phyloP scores from a whole-genome alignment of 2,888 invertebrate genomes.

The Trichogramma dendrolimi region DNA sequence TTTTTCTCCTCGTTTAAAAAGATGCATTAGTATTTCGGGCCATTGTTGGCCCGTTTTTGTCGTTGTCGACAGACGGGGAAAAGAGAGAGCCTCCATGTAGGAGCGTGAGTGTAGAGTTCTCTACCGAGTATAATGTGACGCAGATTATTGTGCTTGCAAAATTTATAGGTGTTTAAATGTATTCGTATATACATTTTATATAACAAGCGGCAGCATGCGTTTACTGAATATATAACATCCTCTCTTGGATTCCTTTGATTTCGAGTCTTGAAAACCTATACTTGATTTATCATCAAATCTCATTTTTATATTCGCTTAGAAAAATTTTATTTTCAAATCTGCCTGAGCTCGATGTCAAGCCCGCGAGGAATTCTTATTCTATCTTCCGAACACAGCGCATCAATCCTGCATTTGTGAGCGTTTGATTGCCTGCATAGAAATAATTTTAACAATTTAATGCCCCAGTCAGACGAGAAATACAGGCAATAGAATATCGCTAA shows the following conservation, averaged over 20 bases:
- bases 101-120: too few species aligned
- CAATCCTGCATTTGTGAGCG: not conserved
- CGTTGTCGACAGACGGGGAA: too few species aligned
- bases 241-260: too few species aligned
- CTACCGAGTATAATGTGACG: too few species aligned
- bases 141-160: too few species aligned
- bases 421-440: not conserved
- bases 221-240: too few species aligned
- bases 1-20: constrained; percentile 3
- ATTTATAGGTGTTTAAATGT: too few species aligned
- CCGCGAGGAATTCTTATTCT: not conserved
- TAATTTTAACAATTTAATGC: not conserved
- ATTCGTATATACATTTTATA: too few species aligned
- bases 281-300: constrained; percentile 31
- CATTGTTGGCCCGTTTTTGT: too few species aligned
- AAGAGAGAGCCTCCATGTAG: too few species aligned
- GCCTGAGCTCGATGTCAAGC: constrained; percentile 27
- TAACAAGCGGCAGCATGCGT: too few species aligned
- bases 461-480: constrained; percentile 1
- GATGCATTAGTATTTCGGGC: not conserved
- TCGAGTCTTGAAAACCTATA: constrained; percentile 9
- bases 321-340: constrained; percentile 39
- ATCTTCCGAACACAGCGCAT: too few species aligned
- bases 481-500: constrained; percentile 47
- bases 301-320: constrained; percentile 41